phyloP scores from a whole-genome alignment of 1,140 invertebrate genomes.

The Venturia canescens region DNA sequence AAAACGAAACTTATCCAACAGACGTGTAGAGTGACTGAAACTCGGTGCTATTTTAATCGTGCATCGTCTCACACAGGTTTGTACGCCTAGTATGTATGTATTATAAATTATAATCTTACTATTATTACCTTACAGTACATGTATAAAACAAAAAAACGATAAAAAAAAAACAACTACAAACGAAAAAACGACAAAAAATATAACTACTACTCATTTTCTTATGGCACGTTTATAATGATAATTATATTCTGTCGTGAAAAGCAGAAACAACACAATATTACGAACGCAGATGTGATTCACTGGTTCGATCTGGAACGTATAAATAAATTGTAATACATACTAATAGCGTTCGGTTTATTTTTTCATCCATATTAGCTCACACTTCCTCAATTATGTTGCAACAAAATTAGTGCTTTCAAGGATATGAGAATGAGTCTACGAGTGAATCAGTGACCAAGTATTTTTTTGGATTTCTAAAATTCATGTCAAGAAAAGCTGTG shows the following conservation, averaged over 20 bases:
- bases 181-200: constrained; percentile 55
- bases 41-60: constrained; percentile 73
- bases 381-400: constrained; percentile 12
- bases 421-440: too few species aligned
- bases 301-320: constrained; percentile 59
- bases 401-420: neutral
- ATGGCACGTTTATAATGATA: constrained; percentile 75
- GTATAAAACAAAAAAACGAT: constrained; percentile 74
- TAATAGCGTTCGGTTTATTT: constrained; percentile 55
- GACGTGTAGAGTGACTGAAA: constrained; percentile 67
- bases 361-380: neutral
- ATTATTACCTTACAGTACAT: constrained; percentile 72
- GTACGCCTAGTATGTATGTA: constrained; percentile 76
- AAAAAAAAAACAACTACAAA: constrained; percentile 28
- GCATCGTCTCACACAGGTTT: constrained; percentile 72
- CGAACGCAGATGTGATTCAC: constrained; percentile 61
- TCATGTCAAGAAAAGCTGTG: too few species aligned
- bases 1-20: constrained; percentile 21
- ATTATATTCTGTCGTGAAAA: constrained; percentile 67
- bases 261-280: constrained; percentile 63
- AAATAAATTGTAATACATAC: constrained; percentile 66
- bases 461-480: too few species aligned
- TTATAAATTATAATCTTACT: constrained; percentile 76
- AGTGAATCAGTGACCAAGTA: too few species aligned
- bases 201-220: constrained; percentile 74